Evolutionary conservation across 2,113 vertebrate species (phyloP), one percentile per base, ranked within the genome.

Genomic region (Casuarius casuarius): DNA sequence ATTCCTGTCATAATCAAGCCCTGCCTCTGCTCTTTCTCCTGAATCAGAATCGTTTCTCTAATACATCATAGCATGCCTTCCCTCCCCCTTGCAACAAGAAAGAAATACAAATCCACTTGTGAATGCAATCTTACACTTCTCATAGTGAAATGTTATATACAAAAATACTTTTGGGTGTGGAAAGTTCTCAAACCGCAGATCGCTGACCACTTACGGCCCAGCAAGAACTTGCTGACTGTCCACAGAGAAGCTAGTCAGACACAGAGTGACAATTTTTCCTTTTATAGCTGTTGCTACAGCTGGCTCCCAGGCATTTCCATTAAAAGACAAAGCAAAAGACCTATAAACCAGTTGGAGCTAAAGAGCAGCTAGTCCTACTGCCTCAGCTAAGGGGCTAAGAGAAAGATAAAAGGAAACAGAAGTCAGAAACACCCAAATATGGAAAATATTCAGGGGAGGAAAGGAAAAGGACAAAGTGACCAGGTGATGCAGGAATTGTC

Each of bases 261-360:
- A n/a, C n/a, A 72, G 62, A 73, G 66, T 91, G 78, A 90, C 87
- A 90, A 77, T 62, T 91, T 91, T 94, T 54, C 75, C 92, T 66
- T 70, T 93, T 92, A 95, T 88, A 94, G 85, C 85, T 92, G 79
- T 90, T 94, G 75, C 90, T 93, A 62, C 87, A 94, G 95, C 93
- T 95, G 94, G 74, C 90, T 90, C 0, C 1, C 91, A 95, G 84
- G 91, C 0, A 0, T 44, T 93, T 93, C 73, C 84, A 70, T 1
- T 14, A 67, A 72, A 80, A 88, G 84, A 93, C 92, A 95, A 83
- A 94, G 75, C 67, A 90, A 58, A 94, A 93, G 72, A 80, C 77
- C 63, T 84, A 44, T 77, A 92, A 94, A 93, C 44, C 87, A 94
- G 71, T 90, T 96, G 90, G 77, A 95, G 93, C 70, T 80, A 86